A percentile compares a stretch with the other conserved stretches of the same genome.
Evolutionary conservation across 2,113 vertebrate species (phyloP).

Genomic region (Lophotis ruficrista): DNA sequence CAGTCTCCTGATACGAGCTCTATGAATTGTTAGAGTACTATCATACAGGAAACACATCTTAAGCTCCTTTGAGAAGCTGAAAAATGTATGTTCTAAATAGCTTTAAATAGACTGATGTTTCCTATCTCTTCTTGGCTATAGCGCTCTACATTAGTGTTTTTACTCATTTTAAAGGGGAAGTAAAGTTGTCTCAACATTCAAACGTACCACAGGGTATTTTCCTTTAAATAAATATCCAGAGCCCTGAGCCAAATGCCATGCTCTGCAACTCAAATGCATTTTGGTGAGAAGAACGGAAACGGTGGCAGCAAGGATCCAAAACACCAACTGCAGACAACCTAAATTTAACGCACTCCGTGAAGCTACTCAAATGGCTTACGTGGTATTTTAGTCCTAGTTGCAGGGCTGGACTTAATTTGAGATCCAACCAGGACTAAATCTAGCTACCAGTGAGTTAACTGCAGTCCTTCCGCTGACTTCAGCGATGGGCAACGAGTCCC

Average conservation of each 20-base stretch:
- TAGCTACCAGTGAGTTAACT: background rate
- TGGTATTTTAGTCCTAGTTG: background rate
- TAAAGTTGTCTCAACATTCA: background rate
- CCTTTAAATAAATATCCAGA: background rate
- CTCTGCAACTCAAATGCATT: background rate
- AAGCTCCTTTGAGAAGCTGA: background rate
- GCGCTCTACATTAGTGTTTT: background rate
- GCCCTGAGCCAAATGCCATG: background rate
- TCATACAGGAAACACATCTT: constrained; percentile 40
- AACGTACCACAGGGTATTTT: background rate
- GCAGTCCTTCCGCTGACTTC: background rate
- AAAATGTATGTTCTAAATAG: background rate
- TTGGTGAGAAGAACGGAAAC: background rate
- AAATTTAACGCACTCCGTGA: background rate
- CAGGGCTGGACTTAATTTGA: background rate
- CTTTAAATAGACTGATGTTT: constrained; percentile 13
- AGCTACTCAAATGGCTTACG: background rate
- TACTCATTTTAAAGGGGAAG: background rate
- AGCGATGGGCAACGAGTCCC: background rate
- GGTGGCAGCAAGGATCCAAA: background rate
- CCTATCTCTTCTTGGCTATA: background rate
- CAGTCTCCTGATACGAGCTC: background rate
- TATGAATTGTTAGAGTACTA: constrained; percentile 7
- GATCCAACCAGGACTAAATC: background rate
- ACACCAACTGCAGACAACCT: background rate